Percentiles rank a stretch among this genome's conserved stretches.
phyloP scores from a whole-genome alignment of 2,797 vertebrate species.

The Melanotaenia parkinsoni region DNA sequence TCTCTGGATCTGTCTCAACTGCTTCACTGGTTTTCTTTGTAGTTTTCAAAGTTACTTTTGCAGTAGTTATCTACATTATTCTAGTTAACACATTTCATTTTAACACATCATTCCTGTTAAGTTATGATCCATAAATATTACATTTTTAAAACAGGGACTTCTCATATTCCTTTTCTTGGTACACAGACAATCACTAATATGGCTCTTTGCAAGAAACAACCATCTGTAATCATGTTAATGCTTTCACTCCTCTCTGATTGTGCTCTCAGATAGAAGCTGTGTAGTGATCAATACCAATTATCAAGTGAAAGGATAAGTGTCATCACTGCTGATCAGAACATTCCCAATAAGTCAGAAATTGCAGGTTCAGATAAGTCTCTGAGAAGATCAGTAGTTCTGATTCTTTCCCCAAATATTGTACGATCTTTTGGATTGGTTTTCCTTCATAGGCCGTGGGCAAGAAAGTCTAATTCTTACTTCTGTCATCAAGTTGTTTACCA shows the following conservation, averaged over 20 bases:
- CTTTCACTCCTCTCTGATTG: neutral
- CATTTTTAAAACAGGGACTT: neutral
- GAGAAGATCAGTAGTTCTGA: neutral
- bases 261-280: neutral
- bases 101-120: neutral
- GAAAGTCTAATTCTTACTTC: neutral
- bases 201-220: neutral
- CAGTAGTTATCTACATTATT: no score
- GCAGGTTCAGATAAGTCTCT: no score
- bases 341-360: no score
- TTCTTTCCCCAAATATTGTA: neutral
- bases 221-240: neutral
- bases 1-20: no score
- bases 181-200: no score
- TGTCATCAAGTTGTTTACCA: conserved; percentile 26
- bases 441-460: neutral
- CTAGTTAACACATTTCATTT: neutral
- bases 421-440: neutral
- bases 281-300: neutral
- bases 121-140: neutral
- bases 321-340: neutral
- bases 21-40: no score
- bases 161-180: no score
- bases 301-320: neutral
- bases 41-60: no score